Base-by-base conservation (phyloP, 2,113 vertebrate species). In the Fregata magnificens region DNA sequence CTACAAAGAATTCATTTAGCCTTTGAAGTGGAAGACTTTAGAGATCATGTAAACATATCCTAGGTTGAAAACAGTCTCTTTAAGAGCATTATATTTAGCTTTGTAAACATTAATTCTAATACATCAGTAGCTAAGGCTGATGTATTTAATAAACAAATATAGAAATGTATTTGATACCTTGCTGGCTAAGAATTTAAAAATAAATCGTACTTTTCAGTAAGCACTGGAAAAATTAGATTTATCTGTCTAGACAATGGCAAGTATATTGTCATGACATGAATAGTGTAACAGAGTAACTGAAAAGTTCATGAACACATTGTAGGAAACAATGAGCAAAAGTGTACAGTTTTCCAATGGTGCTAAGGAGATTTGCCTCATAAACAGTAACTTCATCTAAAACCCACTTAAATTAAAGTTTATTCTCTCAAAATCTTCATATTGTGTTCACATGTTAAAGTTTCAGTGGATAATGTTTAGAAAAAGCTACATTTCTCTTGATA, bases 21-120 rank as follows among this genome's bases (percentile, higher is more conserved):
- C 95, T 97, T 98, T 98, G 97, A 98, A 98, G 97, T 98, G 85
- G 91, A 85, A 94, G 94, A 90, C 81, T 97, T 97, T 58, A 56
- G 96, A 97, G 98, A 98, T 98, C 97, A 98, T 94, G 96, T 97
- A 98, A 98, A 98, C 97, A 98, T 95, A 97, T 90, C 81, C 70
- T 92, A 85, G 15, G 89, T 24, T 94, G 95, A 97, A 97, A 98
- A 95, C 34, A 93, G 50, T 82, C 82, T 94, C 74, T 91, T 91
- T 90, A 96, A 88, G 81, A 92, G 42, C 59, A 95, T 97, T 95
- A 49, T 65, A 95, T 92, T 87, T 97, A 83, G 17, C 36, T 97
- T 88, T 67, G 59, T 95, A 97, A 98, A 97, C 63, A 98, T 82
- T 87, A 95, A 96, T 90, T 86, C 44, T 93, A 91, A 93, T 86